Evolutionary conservation across 1,140 invertebrate genomes (phyloP), one percentile per base, ranked within the genome.

Genomic region (Mylabris phalerata): DNA sequence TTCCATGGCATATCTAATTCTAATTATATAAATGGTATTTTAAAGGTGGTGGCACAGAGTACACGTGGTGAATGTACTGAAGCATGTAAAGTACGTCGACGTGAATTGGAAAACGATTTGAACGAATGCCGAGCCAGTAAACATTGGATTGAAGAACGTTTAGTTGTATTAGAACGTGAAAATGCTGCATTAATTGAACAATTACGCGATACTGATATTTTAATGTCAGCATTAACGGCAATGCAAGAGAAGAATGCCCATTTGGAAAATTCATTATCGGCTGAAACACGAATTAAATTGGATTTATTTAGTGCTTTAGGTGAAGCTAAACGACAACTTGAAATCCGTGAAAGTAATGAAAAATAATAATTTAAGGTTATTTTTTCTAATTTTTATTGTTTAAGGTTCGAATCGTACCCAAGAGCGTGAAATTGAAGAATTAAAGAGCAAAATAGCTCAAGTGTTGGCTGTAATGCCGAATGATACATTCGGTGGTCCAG

Each of bases 291-390:
- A 59, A 88, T 98, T 74, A 98, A 98, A 78, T 82, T 98, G 57
- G 93, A 98, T 79, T 81, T 98, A 55, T 96, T 98, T 77, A 95
- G 92, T 55, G 95, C 94, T 57, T 83, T 98, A 40, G 95, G 94
- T 19, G 95, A 95, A 73, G 93, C 91, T 41, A 95, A 95, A 75
- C 81, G 94, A 45, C 90, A 95, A 73, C 80, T 98, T 60, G 90
- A 93, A 78, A 92, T 96, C 73, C 85, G 88, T 77, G 91, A 95
- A 75, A 86, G 94, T 97, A 19, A 19, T 19, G 19, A 19, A 19
- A 19, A 19, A 1, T 19, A 19, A 19, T 13, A 19, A 19, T 19
- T 19, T 19, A 2, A 19, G 19, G 19, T 19, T 19, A 19, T 19
- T 19, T 19, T 19, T 19, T 19, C 1, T 19, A 19, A 19, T 19